phyloP scores from a whole-genome alignment of 2,888 invertebrate species.

The Drosophila tripunctata region DNA sequence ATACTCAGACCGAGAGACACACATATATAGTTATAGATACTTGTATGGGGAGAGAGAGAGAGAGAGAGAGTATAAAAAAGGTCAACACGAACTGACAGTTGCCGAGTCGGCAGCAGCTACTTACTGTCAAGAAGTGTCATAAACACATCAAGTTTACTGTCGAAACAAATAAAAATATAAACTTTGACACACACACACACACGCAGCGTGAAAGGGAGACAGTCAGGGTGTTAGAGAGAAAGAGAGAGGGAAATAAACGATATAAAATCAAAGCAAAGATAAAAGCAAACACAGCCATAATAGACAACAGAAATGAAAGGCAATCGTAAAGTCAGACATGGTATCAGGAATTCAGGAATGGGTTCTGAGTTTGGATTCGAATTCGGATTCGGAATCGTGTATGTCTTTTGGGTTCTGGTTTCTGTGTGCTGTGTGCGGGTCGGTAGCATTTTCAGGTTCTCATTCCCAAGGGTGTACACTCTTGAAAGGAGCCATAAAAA shows the following conservation, averaged over 20 bases:
- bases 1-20: slow-evolving; percentile 8
- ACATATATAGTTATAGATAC: slow-evolving; percentile 15
- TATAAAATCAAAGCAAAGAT: slow-evolving; percentile 69
- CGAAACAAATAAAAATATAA: slow-evolving; percentile 79
- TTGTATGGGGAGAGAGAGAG: background rate
- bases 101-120: slow-evolving; percentile 66
- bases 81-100: slow-evolving; percentile 68
- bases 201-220: background rate
- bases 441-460: slow-evolving; percentile 35
- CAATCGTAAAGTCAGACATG: slow-evolving; percentile 55
- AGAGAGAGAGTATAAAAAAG: slow-evolving; percentile 59
- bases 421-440: slow-evolving; percentile 22
- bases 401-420: background rate
- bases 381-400: background rate
- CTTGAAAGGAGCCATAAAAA: slow-evolving; percentile 64
- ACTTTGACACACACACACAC: slow-evolving; percentile 70
- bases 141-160: slow-evolving; percentile 80
- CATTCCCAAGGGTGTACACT: slow-evolving; percentile 52
- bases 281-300: slow-evolving; percentile 62
- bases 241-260: slow-evolving; percentile 46
- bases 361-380: background rate
- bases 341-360: slow-evolving; percentile 1
- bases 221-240: background rate
- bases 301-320: slow-evolving; percentile 57
- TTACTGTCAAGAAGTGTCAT: slow-evolving; percentile 80